phyloP scores from a whole-genome alignment of 37 sponge, comb jelly and placozoan species.

The Hexactinellida sp. region DNA sequence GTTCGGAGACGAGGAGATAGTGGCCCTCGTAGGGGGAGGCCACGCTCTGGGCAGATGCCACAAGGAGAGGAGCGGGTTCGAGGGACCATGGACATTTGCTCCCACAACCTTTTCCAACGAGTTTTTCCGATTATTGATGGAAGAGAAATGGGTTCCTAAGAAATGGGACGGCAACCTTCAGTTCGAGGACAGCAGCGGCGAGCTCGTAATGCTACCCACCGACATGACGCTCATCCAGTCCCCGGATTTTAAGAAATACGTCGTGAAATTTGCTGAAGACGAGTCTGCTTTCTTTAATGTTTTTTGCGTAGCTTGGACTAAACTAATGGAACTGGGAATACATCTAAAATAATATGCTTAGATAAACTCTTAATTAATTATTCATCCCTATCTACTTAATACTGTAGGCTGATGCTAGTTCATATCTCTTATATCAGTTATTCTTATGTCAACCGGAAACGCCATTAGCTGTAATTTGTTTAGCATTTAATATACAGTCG shows the following conservation, averaged over 20 bases:
- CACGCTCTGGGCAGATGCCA: neutral
- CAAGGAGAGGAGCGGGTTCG: neutral
- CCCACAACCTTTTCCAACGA: neutral
- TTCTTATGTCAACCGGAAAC: too few relatives aligned
- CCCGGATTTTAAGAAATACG: slow-evolving; percentile 1
- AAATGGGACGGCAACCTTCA: neutral
- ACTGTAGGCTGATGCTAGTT: too few relatives aligned
- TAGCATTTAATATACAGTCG: too few relatives aligned
- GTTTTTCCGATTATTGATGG: neutral
- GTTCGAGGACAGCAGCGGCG: neutral
- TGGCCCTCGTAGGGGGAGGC: neutral
- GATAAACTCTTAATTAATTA: neutral
- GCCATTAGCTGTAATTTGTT: too few relatives aligned
- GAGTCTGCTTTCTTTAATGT: neutral
- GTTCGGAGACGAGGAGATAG: slow-evolving; percentile 3
- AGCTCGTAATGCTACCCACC: neutral
- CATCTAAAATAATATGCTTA: neutral
- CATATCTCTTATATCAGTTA: too few relatives aligned
- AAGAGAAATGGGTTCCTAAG: neutral
- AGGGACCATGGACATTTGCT: slow-evolving; percentile 17
- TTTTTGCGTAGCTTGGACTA: neutral
- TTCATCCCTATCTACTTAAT: neutral
- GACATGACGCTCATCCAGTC: neutral
- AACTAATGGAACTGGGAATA: neutral
- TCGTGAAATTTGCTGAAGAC: neutral